Evolutionary conservation across 2,113 vertebrate genomes (phyloP), one percentile per base, ranked within the genome.

Genomic region (Psettodes erumei): DNA sequence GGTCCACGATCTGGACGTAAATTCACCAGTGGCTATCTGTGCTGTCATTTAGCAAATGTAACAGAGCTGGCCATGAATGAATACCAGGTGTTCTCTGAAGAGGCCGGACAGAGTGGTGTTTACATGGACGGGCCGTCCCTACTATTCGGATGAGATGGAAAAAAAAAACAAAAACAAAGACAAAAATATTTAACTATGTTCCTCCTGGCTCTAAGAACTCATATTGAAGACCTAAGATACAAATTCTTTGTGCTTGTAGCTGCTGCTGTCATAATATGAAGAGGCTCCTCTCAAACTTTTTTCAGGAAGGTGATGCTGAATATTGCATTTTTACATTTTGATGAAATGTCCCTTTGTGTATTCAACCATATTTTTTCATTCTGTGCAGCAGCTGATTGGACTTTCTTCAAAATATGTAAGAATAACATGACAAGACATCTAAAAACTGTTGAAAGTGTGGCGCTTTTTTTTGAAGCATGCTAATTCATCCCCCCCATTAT

Each of bases 1-100:
- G 87, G 86, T 89, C 81, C 84, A 75, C 80, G 82, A 77, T 88
- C 74, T 91, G 87, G 89, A 89, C 90, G 86, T 85, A 89, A 88
- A 90, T 89, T 77, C 84, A 86, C 83, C 75, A 42, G 78, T 84
- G 88, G 89, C 79, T 86, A 79, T 87, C 85, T 84, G 82, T 66
- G 66, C 82, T 86, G 87, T 90, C 84, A 84, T 78, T 88, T 79
- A 77, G 71, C 79, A 81, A 90, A 90, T 91, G 79, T 72, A 84
- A 88, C 70, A 71, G 82, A 76, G 70, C 72, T 58, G 64, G 69
- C 73, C 75, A 60, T 84, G 86, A 87, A 89, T 82, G 88, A 81
- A 86, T 72, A 74, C 79, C 84, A 88, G 90, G 85, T 90, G 88
- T 53, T 86, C 67, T 86, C 67, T 69, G 75, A 62, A 60, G 76